Base-by-base conservation (phyloP, 1,140 invertebrate genomes). In the Antheraea pernyi region DNA sequence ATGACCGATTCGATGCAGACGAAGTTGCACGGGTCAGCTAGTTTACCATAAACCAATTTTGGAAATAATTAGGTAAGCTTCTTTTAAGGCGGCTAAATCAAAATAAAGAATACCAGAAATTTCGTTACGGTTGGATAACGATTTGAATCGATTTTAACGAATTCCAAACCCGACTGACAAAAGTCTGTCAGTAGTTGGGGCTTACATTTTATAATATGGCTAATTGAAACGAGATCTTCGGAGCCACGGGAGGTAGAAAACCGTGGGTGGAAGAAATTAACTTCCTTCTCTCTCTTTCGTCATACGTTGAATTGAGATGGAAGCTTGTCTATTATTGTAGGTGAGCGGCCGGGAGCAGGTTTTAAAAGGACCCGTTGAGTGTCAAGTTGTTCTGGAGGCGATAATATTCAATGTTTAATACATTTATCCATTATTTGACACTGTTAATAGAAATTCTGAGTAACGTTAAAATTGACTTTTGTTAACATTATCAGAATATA, bases 181-280 rank as follows among this genome's bases (percentile, higher is more conserved):
- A 61, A 42, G 18, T 37, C 16, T 65, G 64, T 65, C 64, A 42
- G 19, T 65, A 59, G 53, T 37, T 37, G 11, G 18, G 11, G 36
- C 36, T 59, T 67, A 59, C 65, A 59, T 19, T 67, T 59, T 59
- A 78, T 79, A 72, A 75, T 70, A 76, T 79, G 73, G 79, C 77
- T 81, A 85, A 88, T 88, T 86, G 80, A 86, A 88, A 83, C 77
- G 75, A 82, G 77, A 82, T 83, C 75, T 83, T 81, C 69, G 67
- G 65, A 67, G 71, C 69, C 78, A 76, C 83, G 70, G 84, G 84
- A 71, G 76, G 72, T 72, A 76, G 39, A 74, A 71, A 73, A 75
- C 76, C 72, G 81, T 85, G 74, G 81, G 82, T 74, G 83, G 77
- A 72, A 53, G 65, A 77, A 79, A 82, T 79, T 78, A 71, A 71